These are phyloP conservation scores for Drosophila fuyamai DNA, from an alignment of 1,140 invertebrate species.

Conservation along the genomic window DNA sequence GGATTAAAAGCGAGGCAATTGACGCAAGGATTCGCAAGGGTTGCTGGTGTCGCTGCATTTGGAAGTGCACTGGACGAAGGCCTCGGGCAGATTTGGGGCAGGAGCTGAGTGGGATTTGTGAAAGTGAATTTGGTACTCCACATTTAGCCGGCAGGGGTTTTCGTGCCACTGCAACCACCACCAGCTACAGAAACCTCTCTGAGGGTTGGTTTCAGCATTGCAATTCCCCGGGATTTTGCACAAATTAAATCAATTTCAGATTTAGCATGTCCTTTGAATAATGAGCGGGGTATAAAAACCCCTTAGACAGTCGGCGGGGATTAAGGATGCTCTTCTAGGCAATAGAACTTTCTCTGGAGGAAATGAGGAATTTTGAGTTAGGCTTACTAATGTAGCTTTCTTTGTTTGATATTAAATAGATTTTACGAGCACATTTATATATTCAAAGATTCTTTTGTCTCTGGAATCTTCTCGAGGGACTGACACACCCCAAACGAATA, in stretches of 20 bases:
- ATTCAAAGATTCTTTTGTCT: constrained; percentile 24
- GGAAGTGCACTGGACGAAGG: constrained; percentile 36
- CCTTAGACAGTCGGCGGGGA: constrained; percentile 16
- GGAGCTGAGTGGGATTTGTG: constrained; percentile 43
- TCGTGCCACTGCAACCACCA: constrained; percentile 29
- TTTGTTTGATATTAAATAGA: background rate
- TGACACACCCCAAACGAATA: constrained; percentile 23
- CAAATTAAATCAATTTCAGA: constrained; percentile 55
- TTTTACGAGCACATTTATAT: constrained; percentile 15
- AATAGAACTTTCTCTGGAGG: background rate
- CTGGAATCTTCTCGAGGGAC: constrained; percentile 3
- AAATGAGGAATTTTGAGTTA: background rate
- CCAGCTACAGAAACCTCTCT: background rate
- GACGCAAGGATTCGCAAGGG: constrained; percentile 33
- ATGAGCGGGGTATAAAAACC: background rate
- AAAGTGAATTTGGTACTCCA: constrained; percentile 59
- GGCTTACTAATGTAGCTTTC: no score
- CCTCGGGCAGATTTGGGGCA: constrained; percentile 44
- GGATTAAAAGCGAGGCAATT: constrained; percentile 29
- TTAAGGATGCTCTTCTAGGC: background rate
- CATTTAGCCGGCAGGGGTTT: constrained; percentile 27
- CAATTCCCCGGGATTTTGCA: constrained; percentile 42
- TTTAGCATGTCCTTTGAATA: constrained; percentile 39
- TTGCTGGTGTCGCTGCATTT: constrained; percentile 45
- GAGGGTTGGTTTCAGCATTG: constrained; percentile 40